phyloP scores from a whole-genome alignment of 2,113 vertebrate species.

The Nannobrachium achirus region DNA sequence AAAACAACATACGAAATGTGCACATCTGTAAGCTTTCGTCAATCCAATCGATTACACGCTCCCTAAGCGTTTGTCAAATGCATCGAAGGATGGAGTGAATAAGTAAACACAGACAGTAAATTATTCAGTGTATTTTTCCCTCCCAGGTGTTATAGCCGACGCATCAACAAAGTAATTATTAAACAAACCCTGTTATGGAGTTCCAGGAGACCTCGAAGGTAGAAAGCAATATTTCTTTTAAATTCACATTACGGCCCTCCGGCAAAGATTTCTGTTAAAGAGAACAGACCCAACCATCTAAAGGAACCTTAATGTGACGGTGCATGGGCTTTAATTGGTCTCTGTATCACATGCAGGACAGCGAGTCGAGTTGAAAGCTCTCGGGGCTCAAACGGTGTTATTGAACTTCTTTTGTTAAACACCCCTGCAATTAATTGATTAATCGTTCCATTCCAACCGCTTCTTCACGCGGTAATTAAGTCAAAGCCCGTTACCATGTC shows the following conservation, averaged over 20 bases:
- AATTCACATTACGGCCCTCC: neutral
- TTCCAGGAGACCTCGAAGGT: conserved; percentile 25
- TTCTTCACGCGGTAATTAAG: conserved; percentile 48
- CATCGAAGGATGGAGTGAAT: no score
- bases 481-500: neutral
- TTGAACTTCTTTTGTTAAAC: conserved; percentile 37
- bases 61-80: no score
- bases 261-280: conserved; percentile 15
- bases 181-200: conserved; percentile 39
- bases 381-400: conserved; percentile 3
- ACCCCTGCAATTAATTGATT: conserved; percentile 28
- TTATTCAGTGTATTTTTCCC: neutral
- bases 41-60: no score
- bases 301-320: conserved; percentile 17
- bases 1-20: no score
- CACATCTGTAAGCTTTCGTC: no score
- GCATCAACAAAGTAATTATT: conserved; percentile 55
- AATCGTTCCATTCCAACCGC: conserved; percentile 29
- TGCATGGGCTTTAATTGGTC: conserved; percentile 31
- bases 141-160: conserved; percentile 35
- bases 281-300: no score
- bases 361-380: conserved; percentile 28
- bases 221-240: conserved; percentile 33
- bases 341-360: conserved; percentile 4
- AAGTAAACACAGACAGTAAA: no score